Conservation (phyloP, 2,113 vertebrate species). For the Taxidea taxus region DNA sequence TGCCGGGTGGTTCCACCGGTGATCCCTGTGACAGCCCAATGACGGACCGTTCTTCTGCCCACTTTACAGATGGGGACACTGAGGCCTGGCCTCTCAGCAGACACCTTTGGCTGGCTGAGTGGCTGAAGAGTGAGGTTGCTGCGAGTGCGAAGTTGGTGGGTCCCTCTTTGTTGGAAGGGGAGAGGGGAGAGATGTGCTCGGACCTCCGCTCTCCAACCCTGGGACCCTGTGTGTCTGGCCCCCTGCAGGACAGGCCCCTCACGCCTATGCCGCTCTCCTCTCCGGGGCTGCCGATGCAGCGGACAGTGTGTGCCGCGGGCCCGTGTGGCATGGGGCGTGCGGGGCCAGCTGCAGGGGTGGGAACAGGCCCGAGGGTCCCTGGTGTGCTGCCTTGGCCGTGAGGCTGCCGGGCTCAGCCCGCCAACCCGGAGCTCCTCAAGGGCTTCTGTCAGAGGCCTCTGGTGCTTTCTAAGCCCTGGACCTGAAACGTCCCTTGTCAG, state of each 20-base stretch:
- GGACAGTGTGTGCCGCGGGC: rapidly evolving
- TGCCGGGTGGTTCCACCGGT: rapidly evolving
- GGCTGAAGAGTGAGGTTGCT: neutral
- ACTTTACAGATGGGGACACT: neutral
- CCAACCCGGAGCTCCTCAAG: neutral
- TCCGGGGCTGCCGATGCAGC: neutral
- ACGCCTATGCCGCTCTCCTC: rapidly evolving
- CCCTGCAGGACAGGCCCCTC: rapidly evolving
- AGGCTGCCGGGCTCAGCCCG: neutral
- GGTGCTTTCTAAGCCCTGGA: neutral
- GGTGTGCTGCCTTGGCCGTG: rapidly evolving
- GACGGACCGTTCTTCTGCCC: too few relatives aligned
- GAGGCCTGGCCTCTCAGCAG: neutral
- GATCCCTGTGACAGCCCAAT: neutral
- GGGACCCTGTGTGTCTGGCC: neutral
- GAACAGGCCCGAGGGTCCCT: neutral
- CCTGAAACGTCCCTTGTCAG: neutral
- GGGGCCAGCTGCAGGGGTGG: neutral
- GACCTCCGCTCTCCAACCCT: rapidly evolving
- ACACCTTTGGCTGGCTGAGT: neutral
- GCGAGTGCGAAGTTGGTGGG: neutral
- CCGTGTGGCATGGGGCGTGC: rapidly evolving
- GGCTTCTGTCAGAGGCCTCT: neutral
- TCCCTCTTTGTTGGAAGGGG: neutral
- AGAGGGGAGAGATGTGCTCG: rapidly evolving